Percentiles rank a stretch among this genome's conserved stretches.
phyloP scores from a whole-genome alignment of 1,140 invertebrate species.

The Bombus superbus region DNA sequence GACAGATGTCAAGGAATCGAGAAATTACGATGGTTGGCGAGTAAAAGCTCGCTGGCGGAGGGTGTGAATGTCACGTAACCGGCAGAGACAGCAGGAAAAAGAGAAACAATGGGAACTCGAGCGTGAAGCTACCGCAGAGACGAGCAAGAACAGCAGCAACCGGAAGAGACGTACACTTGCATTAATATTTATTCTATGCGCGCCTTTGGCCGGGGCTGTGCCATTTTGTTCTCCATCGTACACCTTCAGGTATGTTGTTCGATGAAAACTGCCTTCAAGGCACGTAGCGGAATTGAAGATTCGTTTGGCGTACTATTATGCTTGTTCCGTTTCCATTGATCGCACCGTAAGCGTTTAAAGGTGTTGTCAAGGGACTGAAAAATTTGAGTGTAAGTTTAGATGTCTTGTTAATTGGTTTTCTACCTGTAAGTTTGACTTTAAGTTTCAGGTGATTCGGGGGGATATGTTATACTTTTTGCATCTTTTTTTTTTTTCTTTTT shows the following conservation, averaged over 20 bases:
- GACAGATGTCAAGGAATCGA: conserved; percentile 37
- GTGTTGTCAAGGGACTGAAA: not conserved
- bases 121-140: conserved; percentile 34
- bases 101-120: conserved; percentile 64
- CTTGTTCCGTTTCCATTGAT: conserved; percentile 4
- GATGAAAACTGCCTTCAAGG: conserved; percentile 36
- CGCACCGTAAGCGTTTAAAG: not conserved
- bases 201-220: conserved; percentile 12
- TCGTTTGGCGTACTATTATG: not conserved
- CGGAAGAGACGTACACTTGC: conserved; percentile 40
- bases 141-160: conserved; percentile 43
- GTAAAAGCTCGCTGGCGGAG: conserved; percentile 32
- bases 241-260: not conserved
- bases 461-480: too few species aligned
- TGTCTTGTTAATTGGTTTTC: not conserved
- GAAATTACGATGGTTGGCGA: conserved; percentile 58
- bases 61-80: conserved; percentile 41
- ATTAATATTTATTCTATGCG: conserved; percentile 72
- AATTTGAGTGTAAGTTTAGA: not conserved
- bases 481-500: too few species aligned
- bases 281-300: not conserved
- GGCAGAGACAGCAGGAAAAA: conserved; percentile 29
- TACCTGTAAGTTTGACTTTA: too few species aligned
- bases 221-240: conserved; percentile 1
- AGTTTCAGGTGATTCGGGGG: too few species aligned